A percentile compares a stretch with the other conserved stretches of the same genome.
Evolutionary conservation across 2,113 vertebrate species (phyloP).

Genomic region (Crocuta crocuta): DNA sequence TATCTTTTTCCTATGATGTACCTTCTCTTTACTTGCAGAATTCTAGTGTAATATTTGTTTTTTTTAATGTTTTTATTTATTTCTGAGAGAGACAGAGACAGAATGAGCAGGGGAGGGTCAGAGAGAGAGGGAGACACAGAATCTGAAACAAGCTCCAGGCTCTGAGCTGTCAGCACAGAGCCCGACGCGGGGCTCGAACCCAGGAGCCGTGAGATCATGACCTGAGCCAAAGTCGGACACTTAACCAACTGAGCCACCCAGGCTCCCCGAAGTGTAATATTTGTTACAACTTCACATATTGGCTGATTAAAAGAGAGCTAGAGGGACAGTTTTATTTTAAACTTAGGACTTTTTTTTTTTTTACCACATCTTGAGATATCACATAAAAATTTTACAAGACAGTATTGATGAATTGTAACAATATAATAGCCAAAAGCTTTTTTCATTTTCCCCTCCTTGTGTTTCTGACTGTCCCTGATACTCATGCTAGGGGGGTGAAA

Average conservation of each 20-base stretch:
- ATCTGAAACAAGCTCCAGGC: too few relatives aligned
- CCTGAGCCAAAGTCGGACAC: too few relatives aligned
- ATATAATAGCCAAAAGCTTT: constrained; percentile 43
- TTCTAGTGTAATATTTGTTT: constrained; percentile 14
- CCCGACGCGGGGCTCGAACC: too few relatives aligned
- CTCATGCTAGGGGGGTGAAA: constrained; percentile 57
- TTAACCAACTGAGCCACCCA: too few relatives aligned
- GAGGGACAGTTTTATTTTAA: constrained; percentile 71
- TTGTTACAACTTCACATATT: neutral
- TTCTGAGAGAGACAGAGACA: too few relatives aligned
- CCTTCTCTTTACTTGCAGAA: constrained; percentile 23
- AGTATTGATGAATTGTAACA: constrained; percentile 70
- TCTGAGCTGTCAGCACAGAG: too few relatives aligned
- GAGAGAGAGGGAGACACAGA: too few relatives aligned
- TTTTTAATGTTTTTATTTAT: too few relatives aligned
- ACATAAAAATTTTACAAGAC: constrained; percentile 61
- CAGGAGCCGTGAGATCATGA: too few relatives aligned
- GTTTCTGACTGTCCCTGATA: constrained; percentile 44
- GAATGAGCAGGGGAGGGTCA: too few relatives aligned
- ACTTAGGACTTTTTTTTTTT: constrained; percentile 50
- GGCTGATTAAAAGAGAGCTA: constrained; percentile 37
- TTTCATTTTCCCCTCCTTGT: neutral
- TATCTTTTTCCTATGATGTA: neutral
- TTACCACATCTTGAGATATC: constrained; percentile 49
- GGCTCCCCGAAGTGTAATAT: neutral